Evolutionary conservation across 37 sponge, comb jelly and placozoan genomes (phyloP).

Genomic region (Beroe ovata): DNA sequence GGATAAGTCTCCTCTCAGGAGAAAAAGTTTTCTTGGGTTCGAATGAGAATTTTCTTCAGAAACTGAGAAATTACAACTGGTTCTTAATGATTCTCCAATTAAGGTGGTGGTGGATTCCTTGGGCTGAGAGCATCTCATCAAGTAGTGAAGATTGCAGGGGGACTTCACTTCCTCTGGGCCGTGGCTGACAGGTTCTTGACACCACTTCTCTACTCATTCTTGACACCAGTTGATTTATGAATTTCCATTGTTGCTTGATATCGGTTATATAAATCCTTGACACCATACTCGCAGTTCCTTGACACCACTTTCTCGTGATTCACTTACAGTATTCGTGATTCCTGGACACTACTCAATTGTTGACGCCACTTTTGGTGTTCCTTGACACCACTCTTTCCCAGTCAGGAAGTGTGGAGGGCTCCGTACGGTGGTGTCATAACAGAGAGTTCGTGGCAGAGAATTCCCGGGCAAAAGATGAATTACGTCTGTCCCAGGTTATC

Average conservation of each 20-base stretch:
- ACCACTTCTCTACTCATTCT: background rate
- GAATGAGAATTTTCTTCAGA: background rate
- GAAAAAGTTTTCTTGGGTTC: too few relatives aligned
- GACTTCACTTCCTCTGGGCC: conserved; percentile 22
- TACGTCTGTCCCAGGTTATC: conserved; percentile 39
- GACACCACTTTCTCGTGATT: too few relatives aligned
- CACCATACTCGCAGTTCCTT: too few relatives aligned
- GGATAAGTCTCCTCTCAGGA: too few relatives aligned
- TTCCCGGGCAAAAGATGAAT: conserved; percentile 55
- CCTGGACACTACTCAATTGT: too few relatives aligned
- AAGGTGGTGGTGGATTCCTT: conserved; percentile 55
- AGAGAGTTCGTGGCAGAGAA: conserved; percentile 30
- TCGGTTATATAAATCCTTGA: too few relatives aligned
- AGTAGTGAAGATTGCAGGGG: conserved; percentile 47
- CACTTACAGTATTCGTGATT: too few relatives aligned
- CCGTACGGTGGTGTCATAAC: conserved; percentile 31
- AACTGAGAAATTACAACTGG: too few relatives aligned
- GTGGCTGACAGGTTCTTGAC: conserved; percentile 49
- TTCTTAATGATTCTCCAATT: too few relatives aligned
- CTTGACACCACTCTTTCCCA: too few relatives aligned
- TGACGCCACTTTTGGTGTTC: too few relatives aligned
- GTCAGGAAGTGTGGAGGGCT: conserved; percentile 64
- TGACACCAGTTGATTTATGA: background rate
- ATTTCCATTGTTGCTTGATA: too few relatives aligned
- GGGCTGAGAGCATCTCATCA: conserved; percentile 25